These are phyloP conservation scores for Podilymbus podiceps DNA, from an alignment of 2,113 vertebrate species.

Conservation along the genomic window DNA sequence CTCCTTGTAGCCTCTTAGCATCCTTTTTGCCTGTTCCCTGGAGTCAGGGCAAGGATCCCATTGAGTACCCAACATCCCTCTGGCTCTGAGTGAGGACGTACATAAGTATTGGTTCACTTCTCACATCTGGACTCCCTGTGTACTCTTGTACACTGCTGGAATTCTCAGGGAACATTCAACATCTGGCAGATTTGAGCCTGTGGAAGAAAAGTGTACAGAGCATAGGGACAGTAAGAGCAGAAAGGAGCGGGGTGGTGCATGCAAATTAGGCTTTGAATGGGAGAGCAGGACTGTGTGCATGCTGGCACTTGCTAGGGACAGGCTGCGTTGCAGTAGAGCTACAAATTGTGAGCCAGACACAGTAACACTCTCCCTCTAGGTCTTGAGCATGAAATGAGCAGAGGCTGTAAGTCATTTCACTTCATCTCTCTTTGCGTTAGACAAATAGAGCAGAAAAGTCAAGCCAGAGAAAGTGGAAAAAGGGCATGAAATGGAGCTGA, in stretches of 20 bases:
- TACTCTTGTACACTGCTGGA: background rate
- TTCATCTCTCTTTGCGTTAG: constrained; percentile 61
- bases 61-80: background rate
- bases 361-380: background rate
- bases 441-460: constrained; percentile 70
- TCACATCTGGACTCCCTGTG: background rate
- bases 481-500: constrained; percentile 57
- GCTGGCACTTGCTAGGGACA: background rate
- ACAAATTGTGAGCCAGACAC: background rate
- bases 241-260: background rate
- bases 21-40: background rate
- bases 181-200: background rate
- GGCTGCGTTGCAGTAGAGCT: background rate
- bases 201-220: background rate
- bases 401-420: constrained; percentile 43
- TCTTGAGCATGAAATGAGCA: background rate
- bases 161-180: background rate
- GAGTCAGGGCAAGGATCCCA: background rate
- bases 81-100: background rate
- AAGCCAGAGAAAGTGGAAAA: constrained; percentile 48
- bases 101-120: background rate
- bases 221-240: background rate
- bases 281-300: background rate
- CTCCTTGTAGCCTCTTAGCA: background rate
- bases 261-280: background rate